These are phyloP conservation scores for Oryzias curvinotus DNA, from an alignment of 2,113 vertebrate genomes.

Conservation along the genomic window DNA sequence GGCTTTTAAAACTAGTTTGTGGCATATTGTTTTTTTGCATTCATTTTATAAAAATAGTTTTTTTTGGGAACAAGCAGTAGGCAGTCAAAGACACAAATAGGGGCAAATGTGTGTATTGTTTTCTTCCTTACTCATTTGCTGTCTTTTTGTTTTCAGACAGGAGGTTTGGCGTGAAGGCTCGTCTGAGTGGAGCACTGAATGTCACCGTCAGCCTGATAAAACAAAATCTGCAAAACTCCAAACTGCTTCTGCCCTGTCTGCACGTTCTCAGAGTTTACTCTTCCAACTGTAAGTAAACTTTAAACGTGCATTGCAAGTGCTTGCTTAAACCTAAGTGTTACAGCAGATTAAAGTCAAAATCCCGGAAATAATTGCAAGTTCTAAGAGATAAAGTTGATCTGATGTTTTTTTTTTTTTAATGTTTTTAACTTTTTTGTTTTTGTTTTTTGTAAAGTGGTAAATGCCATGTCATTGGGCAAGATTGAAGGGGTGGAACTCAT, in stretches of 20 bases:
- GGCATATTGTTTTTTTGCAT: too few relatives aligned
- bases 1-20: too few relatives aligned
- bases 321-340: too few relatives aligned
- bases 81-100: not conserved
- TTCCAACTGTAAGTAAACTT: slow-evolving; percentile 86
- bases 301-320: not conserved
- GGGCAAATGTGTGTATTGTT: not conserved
- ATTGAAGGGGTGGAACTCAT: slow-evolving; percentile 91
- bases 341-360: too few relatives aligned
- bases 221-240: slow-evolving; percentile 89
- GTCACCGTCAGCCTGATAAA: slow-evolving; percentile 89
- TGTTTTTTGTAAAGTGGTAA: slow-evolving; percentile 83
- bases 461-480: slow-evolving; percentile 93
- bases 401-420: not conserved
- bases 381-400: not conserved
- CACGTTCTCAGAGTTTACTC: slow-evolving; percentile 93
- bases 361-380: not conserved
- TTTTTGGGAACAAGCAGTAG: not conserved
- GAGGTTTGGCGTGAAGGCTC: slow-evolving; percentile 94
- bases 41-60: too few relatives aligned
- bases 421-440: not conserved
- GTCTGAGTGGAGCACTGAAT: slow-evolving; percentile 88
- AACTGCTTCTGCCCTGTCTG: slow-evolving; percentile 90
- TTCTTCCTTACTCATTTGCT: slow-evolving; percentile 9
- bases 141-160: slow-evolving; percentile 81